Percentiles rank a stretch among this genome's conserved stretches.
These are phyloP conservation scores for Glossophaga mutica DNA, from an alignment of 2,797 vertebrate species.

Conservation along the genomic window DNA sequence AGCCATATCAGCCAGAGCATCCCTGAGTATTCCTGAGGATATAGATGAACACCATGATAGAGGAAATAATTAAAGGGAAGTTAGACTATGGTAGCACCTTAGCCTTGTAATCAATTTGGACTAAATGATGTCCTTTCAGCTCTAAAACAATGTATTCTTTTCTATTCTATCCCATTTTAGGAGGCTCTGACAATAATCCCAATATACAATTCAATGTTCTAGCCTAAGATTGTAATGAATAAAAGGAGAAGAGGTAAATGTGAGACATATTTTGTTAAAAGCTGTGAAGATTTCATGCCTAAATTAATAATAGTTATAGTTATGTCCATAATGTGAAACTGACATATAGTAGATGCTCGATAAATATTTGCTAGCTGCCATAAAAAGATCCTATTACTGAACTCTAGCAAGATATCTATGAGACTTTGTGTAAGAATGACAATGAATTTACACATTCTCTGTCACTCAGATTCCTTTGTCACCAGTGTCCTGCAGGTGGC, in stretches of 20 bases:
- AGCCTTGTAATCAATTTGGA: neutral
- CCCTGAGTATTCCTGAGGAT: neutral
- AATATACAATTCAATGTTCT: neutral
- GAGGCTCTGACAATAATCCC: neutral
- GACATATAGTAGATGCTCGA: neutral
- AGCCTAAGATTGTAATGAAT: neutral
- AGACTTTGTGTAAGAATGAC: neutral
- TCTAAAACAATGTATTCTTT: neutral
- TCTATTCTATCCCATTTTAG: neutral
- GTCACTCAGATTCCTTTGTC: neutral
- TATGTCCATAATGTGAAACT: neutral
- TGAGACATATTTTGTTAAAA: neutral
- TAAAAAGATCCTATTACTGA: neutral
- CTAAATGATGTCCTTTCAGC: neutral
- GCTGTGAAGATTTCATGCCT: neutral
- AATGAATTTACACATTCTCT: neutral
- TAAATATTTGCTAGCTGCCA: neutral
- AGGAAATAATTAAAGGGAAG: neutral
- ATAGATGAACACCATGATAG: neutral
- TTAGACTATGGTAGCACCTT: neutral
- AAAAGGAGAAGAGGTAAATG: neutral
- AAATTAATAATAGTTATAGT: conserved; percentile 22
- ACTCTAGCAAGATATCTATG: neutral
- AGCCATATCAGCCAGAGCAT: neutral
- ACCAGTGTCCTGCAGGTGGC: neutral